Percentiles rank a stretch among this genome's conserved stretches.
Conservation (phyloP, 2,888 invertebrate species). For the Acanthosepion esculentum region DNA sequence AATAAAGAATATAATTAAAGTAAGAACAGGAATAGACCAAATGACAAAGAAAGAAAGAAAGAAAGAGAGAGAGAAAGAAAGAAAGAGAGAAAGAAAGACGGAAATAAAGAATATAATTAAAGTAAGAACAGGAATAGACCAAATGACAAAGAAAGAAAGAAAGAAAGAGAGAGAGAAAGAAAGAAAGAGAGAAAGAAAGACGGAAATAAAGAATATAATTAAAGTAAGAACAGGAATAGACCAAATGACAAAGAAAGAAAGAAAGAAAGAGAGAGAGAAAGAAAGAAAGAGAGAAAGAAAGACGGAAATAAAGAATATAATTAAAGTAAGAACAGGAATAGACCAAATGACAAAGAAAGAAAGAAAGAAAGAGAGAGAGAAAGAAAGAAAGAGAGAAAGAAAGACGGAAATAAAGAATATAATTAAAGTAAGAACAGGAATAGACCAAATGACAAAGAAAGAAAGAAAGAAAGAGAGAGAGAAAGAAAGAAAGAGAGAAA, state of each 20-base stretch:
- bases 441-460: not conserved
- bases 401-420: too few relatives aligned
- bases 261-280: not conserved
- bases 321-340: too few relatives aligned
- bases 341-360: not conserved
- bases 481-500: too few relatives aligned
- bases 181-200: too few relatives aligned
- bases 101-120: too few relatives aligned
- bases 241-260: not conserved
- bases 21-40: not conserved
- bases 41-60: not conserved
- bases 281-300: too few relatives aligned
- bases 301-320: too few relatives aligned
- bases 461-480: not conserved
- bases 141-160: not conserved
- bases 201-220: too few relatives aligned
- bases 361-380: not conserved
- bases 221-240: not conserved
- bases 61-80: not conserved
- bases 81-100: too few relatives aligned
- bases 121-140: too few relatives aligned
- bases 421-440: not conserved
- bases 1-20: too few relatives aligned
- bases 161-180: not conserved
- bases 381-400: too few relatives aligned